Evolutionary conservation across 2,113 vertebrate species (phyloP).

Genomic region (Ciconia stormi): DNA sequence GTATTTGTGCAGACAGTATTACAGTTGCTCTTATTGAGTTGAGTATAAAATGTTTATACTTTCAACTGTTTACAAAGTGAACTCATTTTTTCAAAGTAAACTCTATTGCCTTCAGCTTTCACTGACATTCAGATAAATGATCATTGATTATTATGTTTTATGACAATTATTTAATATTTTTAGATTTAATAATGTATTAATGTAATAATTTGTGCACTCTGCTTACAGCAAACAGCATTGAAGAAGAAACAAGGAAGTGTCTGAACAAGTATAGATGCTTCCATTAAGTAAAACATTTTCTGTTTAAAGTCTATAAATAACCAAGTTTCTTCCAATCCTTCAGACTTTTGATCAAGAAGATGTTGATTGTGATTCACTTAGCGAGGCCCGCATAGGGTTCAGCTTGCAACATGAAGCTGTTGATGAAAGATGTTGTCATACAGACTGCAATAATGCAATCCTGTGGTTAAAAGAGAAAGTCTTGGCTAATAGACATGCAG

Average conservation of each 20-base stretch:
- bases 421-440: conserved; percentile 55
- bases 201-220: background rate
- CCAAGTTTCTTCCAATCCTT: background rate
- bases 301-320: background rate
- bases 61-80: background rate
- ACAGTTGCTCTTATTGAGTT: background rate
- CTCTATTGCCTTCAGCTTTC: background rate
- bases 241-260: background rate
- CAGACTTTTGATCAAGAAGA: background rate
- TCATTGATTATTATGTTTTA: background rate
- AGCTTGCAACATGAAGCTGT: conserved; percentile 48
- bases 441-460: conserved; percentile 29
- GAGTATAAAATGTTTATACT: background rate
- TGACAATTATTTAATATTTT: background rate
- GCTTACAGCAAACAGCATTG: background rate
- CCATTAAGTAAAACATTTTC: background rate
- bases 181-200: background rate
- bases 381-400: background rate
- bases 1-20: background rate
- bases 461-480: conserved; percentile 67
- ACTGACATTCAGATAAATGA: background rate
- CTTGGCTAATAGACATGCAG: conserved; percentile 44
- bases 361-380: conserved; percentile 24
- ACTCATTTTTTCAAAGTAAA: background rate
- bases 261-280: background rate